Evolutionary conservation across 2,888 invertebrate genomes (phyloP).

Genomic region (Heliothis peltigera): DNA sequence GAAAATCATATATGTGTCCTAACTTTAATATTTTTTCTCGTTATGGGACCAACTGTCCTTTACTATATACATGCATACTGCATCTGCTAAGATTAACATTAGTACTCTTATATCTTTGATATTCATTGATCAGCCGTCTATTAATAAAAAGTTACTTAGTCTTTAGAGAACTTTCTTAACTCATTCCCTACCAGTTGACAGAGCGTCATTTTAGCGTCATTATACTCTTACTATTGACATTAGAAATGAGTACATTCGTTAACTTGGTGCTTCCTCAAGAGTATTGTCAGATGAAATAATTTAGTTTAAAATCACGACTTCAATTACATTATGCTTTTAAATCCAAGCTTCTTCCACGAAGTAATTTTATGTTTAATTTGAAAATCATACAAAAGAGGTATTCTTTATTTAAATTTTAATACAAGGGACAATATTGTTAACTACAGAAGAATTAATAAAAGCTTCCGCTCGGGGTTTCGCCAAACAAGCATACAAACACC

Average conservation of each 20-base stretch:
- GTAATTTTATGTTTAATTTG: not conserved
- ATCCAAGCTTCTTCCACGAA: not conserved
- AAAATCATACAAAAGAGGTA: not conserved
- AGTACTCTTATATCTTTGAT: no score
- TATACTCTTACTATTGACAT: constrained; percentile 38
- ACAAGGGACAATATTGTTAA: no score
- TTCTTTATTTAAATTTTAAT: not conserved
- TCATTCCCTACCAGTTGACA: not conserved
- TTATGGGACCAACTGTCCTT: no score
- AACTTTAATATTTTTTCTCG: no score
- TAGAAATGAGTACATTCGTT: constrained; percentile 50
- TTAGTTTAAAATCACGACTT: constrained; percentile 16
- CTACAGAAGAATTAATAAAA: no score
- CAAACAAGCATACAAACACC: no score
- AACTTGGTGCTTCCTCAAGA: constrained; percentile 27
- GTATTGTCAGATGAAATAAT: constrained; percentile 41
- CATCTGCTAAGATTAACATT: no score
- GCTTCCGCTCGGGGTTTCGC: no score
- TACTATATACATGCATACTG: no score
- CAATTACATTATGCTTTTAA: constrained; percentile 7
- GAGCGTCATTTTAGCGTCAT: constrained; percentile 41
- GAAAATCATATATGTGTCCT: not conserved
- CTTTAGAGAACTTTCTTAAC: no score
- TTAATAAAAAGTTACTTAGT: no score
- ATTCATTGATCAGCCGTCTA: no score